These are phyloP conservation scores for Rallus limicola DNA, from an alignment of 2,113 vertebrate genomes.

Conservation along the genomic window DNA sequence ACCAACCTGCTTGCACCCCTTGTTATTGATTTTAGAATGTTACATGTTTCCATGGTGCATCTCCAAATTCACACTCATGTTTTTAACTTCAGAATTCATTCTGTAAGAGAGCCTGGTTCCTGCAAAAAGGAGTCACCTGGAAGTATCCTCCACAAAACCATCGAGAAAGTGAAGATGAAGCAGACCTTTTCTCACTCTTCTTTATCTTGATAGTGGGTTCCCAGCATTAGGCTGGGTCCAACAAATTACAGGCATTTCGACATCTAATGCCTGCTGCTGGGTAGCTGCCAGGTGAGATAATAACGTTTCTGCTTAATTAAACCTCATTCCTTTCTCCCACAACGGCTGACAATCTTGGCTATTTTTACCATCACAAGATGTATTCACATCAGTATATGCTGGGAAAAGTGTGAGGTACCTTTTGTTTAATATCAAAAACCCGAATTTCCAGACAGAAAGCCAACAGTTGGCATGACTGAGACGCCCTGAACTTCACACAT, in stretches of 20 bases:
- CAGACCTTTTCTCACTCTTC: not conserved
- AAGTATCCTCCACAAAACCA: not conserved
- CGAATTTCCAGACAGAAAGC: slow-evolving; percentile 37
- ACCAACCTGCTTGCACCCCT: not conserved
- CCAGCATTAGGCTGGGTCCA: not conserved
- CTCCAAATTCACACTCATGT: not conserved
- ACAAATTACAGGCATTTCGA: not conserved
- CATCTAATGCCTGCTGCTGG: not conserved
- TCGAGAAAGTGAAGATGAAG: not conserved
- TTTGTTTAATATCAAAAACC: slow-evolving; percentile 42
- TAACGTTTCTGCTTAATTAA: slow-evolving; percentile 30
- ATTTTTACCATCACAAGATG: not conserved
- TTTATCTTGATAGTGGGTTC: not conserved
- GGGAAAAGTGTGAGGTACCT: not conserved
- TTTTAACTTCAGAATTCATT: not conserved
- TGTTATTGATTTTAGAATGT: not conserved
- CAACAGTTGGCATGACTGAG: slow-evolving; percentile 8
- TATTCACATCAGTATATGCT: not conserved
- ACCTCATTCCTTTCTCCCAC: not conserved
- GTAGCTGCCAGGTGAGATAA: slow-evolving; percentile 11
- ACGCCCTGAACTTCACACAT: not conserved
- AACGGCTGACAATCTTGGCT: not conserved
- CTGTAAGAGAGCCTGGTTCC: not conserved
- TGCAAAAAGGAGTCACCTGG: not conserved
- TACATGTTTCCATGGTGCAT: not conserved